These are phyloP conservation scores for Macroramphosus scolopax DNA, from an alignment of 2,797 vertebrate species.

Conservation along the genomic window DNA sequence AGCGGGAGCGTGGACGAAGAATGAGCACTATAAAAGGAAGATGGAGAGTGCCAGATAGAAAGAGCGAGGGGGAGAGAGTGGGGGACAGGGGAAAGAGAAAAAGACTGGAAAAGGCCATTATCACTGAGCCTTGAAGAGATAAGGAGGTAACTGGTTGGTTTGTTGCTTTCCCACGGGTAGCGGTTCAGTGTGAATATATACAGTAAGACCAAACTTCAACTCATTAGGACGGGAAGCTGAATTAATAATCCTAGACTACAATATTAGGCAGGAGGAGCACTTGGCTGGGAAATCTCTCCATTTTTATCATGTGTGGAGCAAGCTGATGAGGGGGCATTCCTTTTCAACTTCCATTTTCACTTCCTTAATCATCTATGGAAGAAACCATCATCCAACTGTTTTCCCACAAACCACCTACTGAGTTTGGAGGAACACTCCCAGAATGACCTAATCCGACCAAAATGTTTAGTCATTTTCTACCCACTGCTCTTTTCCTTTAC, in stretches of 20 bases:
- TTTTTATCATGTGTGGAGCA: background rate
- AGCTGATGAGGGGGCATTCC: background rate
- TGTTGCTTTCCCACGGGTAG: constrained; percentile 43
- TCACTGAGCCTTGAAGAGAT: constrained; percentile 51
- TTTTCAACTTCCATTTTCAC: background rate
- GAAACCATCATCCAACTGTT: background rate
- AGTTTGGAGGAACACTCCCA: background rate
- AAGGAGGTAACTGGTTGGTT: constrained; percentile 29
- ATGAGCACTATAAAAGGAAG: constrained; percentile 3
- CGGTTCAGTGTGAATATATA: constrained; percentile 24
- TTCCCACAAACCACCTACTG: background rate
- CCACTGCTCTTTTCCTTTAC: too few relatives aligned
- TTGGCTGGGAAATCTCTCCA: too few relatives aligned
- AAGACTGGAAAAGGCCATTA: constrained; percentile 38
- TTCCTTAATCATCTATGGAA: background rate
- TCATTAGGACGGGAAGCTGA: constrained; percentile 52
- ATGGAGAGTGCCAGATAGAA: constrained; percentile 1
- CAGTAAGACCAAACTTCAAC: too few relatives aligned
- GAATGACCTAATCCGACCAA: background rate
- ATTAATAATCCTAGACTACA: too few relatives aligned
- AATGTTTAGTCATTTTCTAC: background rate
- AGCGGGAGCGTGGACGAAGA: background rate
- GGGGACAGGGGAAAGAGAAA: too few relatives aligned
- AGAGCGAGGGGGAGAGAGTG: constrained; percentile 22
- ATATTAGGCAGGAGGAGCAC: too few relatives aligned